Base-by-base conservation (phyloP, 2,888 invertebrate species). In the Megaustenia siamemsis region DNA sequence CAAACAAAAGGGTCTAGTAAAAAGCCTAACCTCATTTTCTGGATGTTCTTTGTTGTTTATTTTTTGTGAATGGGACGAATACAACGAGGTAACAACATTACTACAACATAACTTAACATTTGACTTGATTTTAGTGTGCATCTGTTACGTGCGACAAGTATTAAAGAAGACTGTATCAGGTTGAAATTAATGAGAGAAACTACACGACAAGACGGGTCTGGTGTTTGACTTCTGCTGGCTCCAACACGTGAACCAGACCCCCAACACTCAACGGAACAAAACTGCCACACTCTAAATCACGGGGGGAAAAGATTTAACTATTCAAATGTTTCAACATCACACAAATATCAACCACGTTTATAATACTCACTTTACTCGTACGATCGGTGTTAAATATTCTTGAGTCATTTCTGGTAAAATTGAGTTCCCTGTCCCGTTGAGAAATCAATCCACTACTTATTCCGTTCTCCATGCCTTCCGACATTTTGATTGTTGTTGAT, bases 401-500 rank as follows among this genome's bases (percentile, higher is more conserved):
- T 5, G 84, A 84, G 45, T 84, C 84, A 71, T 79, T 73, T 24
- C 79, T 43, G 8, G 60, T 60, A 73, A 84, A 84, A 71, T 60
- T 73, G 35, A 69, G n/a, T 38, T 84, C 84, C 21, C 84, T 38
- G 45, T 84, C 84, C 60, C 69, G 53, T 71, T 84, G 84, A n/a
- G 84, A 84, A 24, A 84, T 78, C 78, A 84, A 73, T 45, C 84
- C 84, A 84, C 78, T 68, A 71, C 45, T 49, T 84, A 73, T 79
- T 60, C 79, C 84, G 43, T 79, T 79, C 76, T 84, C 79, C 84
- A 84, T 63, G 84, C 78, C 79, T 49, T 84, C 79, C 84, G 84
- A 84, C 84, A 84, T 83, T 83, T 83, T 83, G 78, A 83, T 83
- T 78, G 71, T 83, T 83, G 69, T 45, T 5, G n/a, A 73, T 73